Conservation (phyloP, 2,113 vertebrate species). For the Isichthys henryi region DNA sequence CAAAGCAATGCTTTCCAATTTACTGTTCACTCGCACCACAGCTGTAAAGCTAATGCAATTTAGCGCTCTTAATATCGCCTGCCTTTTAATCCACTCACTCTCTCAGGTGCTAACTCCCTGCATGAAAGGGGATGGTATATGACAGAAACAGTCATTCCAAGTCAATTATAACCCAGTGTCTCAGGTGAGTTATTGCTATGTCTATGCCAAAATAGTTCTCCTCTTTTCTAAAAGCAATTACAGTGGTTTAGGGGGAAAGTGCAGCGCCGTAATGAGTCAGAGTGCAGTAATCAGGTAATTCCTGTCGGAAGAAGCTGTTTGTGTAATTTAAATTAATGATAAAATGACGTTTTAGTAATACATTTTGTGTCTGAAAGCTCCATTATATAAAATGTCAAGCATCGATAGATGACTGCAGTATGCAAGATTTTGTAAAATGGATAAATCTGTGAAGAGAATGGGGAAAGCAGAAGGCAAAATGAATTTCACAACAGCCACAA, state of each 20-base stretch:
- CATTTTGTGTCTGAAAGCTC: neutral
- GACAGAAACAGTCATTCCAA: conserved; percentile 35
- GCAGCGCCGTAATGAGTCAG: conserved; percentile 14
- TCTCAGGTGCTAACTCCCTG: conserved; percentile 36
- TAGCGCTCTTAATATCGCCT: conserved; percentile 40
- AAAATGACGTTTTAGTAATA: neutral
- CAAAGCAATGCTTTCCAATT: conserved; percentile 9
- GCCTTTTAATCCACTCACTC: conserved; percentile 43
- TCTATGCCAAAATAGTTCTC: conserved; percentile 48
- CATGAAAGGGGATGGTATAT: conserved; percentile 30
- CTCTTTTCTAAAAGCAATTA: conserved; percentile 43
- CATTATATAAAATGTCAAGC: neutral
- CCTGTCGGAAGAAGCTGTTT: conserved; percentile 7
- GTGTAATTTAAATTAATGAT: conserved; percentile 10
- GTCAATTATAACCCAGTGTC: conserved; percentile 54
- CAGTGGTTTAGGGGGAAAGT: conserved; percentile 32
- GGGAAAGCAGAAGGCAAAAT: neutral
- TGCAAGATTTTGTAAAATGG: neutral
- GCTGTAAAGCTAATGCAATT: conserved; percentile 19
- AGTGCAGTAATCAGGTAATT: conserved; percentile 5
- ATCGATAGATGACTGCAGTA: neutral
- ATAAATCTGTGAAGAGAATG: neutral
- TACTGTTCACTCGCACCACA: conserved; percentile 7
- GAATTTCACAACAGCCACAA: neutral
- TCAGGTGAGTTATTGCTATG: conserved; percentile 43